phyloP scores from a whole-genome alignment of 2,797 vertebrate species.

The Megaceryle alcyon region DNA sequence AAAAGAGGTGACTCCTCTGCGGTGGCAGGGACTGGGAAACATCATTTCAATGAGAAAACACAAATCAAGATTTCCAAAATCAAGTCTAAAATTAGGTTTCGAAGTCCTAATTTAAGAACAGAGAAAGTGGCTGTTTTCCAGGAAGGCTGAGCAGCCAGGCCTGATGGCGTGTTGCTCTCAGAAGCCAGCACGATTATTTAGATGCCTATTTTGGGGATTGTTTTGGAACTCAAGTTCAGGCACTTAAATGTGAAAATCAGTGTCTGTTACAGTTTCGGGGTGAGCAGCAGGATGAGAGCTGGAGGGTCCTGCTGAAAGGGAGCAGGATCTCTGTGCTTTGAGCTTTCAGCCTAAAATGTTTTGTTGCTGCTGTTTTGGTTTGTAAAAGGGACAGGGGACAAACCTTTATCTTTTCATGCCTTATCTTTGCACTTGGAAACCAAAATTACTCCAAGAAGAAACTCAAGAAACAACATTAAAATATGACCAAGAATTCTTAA shows the following conservation, averaged over 20 bases:
- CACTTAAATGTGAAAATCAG: not conserved
- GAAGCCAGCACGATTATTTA: conserved; percentile 28
- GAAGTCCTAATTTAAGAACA: conserved; percentile 1
- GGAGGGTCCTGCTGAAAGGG: not conserved
- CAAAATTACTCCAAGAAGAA: not conserved
- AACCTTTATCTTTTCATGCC: not conserved
- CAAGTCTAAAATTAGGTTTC: conserved; percentile 28
- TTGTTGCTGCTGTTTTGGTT: not conserved
- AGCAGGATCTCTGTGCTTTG: not conserved
- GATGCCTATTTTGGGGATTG: conserved; percentile 44
- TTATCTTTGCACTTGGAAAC: not conserved
- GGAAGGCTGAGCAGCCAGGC: not conserved
- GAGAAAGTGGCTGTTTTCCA: conserved; percentile 44
- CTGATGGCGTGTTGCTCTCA: not conserved
- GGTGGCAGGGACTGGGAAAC: not conserved
- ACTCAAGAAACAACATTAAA: not conserved
- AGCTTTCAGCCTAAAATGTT: not conserved
- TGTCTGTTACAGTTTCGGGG: not conserved
- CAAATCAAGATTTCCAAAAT: conserved; percentile 31
- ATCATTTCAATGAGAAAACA: not conserved
- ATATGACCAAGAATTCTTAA: not conserved
- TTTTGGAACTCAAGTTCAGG: not conserved
- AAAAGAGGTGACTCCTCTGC: not conserved
- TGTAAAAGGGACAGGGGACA: not conserved
- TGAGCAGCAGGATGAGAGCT: not conserved